Evolutionary conservation across 2,113 vertebrate species (phyloP).

Genomic region (Salvelinus sp.): DNA sequence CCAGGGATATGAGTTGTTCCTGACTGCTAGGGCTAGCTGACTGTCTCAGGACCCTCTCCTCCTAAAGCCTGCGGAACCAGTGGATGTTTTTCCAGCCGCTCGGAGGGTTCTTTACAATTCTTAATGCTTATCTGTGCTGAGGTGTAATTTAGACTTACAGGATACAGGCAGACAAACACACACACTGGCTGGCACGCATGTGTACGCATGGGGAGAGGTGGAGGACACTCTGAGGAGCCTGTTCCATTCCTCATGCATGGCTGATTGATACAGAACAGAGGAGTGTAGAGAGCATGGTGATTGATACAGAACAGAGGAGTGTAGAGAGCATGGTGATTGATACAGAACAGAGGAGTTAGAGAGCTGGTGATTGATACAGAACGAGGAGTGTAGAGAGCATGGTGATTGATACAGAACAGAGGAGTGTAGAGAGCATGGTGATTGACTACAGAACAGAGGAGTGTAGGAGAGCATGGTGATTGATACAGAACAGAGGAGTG

Average conservation of each 20-base stretch:
- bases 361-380: too few relatives aligned
- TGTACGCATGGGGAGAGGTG: neutral
- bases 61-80: slow-evolving; percentile 9
- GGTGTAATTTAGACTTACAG: slow-evolving; percentile 23
- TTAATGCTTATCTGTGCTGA: slow-evolving; percentile 16
- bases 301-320: neutral
- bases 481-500: neutral
- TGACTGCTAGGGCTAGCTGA: neutral
- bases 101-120: slow-evolving; percentile 16
- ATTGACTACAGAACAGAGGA: too few relatives aligned
- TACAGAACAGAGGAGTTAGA: too few relatives aligned
- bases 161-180: slow-evolving; percentile 7
- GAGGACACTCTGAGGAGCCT: slow-evolving; percentile 24
- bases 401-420: neutral
- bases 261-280: slow-evolving; percentile 45
- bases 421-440: too few relatives aligned
- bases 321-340: too few relatives aligned
- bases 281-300: slow-evolving; percentile 50
- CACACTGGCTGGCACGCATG: neutral
- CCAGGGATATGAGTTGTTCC: neutral
- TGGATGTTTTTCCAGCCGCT: slow-evolving; percentile 9
- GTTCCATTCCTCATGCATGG: slow-evolving; percentile 52
- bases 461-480: too few relatives aligned
- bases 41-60: neutral
- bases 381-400: too few relatives aligned